These are phyloP conservation scores for Morus bassanus DNA, from an alignment of 2,797 vertebrate species.

Conservation along the genomic window DNA sequence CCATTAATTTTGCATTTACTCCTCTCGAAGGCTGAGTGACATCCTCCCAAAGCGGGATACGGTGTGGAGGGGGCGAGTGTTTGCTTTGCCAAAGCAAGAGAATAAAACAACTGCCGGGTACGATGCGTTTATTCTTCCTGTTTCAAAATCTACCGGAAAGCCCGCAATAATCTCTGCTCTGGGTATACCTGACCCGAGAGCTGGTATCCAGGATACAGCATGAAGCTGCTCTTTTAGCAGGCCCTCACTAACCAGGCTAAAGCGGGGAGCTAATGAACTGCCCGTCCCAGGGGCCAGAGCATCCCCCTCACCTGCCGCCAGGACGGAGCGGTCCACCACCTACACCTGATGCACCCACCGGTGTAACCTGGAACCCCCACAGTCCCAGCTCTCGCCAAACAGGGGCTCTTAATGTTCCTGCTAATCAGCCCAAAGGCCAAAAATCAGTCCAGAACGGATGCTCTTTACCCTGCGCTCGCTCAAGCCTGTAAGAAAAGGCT, in stretches of 20 bases:
- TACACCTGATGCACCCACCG: background rate
- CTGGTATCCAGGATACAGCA: slow-evolving; percentile 85
- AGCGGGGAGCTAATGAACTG: slow-evolving; percentile 75
- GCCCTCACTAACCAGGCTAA: slow-evolving; percentile 68
- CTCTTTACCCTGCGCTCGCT: slow-evolving; percentile 13
- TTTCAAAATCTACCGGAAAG: slow-evolving; percentile 70
- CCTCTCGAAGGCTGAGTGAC: slow-evolving; percentile 5
- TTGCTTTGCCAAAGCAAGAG: slow-evolving; percentile 45
- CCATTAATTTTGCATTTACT: slow-evolving; percentile 5
- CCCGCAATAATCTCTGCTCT: slow-evolving; percentile 70
- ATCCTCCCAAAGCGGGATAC: background rate
- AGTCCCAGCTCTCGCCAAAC: background rate
- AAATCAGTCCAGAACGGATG: background rate
- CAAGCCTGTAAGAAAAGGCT: background rate
- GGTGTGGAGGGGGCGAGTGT: background rate
- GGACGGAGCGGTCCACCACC: slow-evolving; percentile 21
- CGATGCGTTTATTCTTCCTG: slow-evolving; percentile 37
- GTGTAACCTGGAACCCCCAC: background rate
- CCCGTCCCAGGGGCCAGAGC: slow-evolving; percentile 57
- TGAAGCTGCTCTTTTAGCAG: slow-evolving; percentile 77
- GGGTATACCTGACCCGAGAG: slow-evolving; percentile 71
- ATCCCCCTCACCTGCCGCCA: slow-evolving; percentile 12
- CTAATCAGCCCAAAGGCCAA: background rate
- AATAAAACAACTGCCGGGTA: background rate
- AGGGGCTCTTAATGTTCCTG: background rate